Base-by-base conservation (phyloP, 2,113 vertebrate species). In the Ceuthmochares aereus region DNA sequence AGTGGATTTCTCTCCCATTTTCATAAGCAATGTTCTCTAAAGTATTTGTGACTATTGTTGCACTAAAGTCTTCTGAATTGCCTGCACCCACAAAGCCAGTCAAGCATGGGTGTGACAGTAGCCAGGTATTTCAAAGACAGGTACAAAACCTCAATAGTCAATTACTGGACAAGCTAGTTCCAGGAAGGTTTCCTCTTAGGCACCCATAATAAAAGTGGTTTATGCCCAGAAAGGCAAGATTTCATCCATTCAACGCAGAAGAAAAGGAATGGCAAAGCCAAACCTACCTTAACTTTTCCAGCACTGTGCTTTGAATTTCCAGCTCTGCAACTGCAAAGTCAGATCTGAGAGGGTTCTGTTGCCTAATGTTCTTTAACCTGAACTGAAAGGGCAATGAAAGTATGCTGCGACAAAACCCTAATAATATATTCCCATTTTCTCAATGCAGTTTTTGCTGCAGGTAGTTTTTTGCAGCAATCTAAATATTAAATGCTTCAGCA, bases 401-500 rank as follows among this genome's bases (percentile, higher is more conserved):
- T 34, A 16, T 9, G 15, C 37, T 83, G 80, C 1, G 0, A 47
- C 36, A 58, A 73, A 81, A n/a, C 18, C 25, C 27, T 54, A 67
- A 81, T 43, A 83, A 62, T 3, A 2, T 32, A 9, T 7, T 80
- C 75, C 69, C 60, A 63, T 58, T 88, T 84, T 74, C 81, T 51
- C 58, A 81, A 49, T 73, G 78, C 69, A 58, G 64, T 4, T 89
- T 47, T 79, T 92, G 68, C 86, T 95, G 67, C 90, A 90, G 90
- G 70, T 82, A 19, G 18, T 76, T 84, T 84, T 82, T 79, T 12
- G 7, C 54, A 78, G 88, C 30, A 60, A 81, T 88, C 55, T 49
- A 80, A 64, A 81, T 26, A 90, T 64, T 76, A 79, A 88, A 95
- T 89, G 83, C 59, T 87, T 94, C 78, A 62, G 80, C 67, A 90